Conservation (phyloP, 2,888 invertebrate genomes). For the Andrena dorsata region DNA sequence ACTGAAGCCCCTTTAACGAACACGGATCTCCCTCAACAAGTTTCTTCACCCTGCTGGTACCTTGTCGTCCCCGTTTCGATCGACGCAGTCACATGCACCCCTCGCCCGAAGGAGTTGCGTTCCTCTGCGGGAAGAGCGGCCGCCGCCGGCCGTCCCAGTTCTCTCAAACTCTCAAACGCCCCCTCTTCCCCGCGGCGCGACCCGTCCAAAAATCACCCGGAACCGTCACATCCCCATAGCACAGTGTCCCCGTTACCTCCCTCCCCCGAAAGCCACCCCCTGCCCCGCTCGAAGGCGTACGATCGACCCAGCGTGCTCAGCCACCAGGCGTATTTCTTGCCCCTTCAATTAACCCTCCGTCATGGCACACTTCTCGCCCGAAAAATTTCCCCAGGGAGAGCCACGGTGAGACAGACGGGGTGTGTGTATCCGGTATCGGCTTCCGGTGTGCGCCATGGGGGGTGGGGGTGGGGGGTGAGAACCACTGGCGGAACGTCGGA, state of each 20-base stretch:
- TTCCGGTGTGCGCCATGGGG: neutral
- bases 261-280: neutral
- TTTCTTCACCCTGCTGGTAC: neutral
- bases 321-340: constrained; percentile 23
- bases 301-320: constrained; percentile 8
- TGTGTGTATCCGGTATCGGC: constrained; percentile 1
- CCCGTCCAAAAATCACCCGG: constrained; percentile 19
- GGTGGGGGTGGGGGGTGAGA: too few species aligned
- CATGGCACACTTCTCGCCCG: constrained; percentile 41
- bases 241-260: constrained; percentile 20
- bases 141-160: neutral
- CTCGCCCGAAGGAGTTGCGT: neutral
- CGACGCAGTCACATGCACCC: neutral
- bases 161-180: neutral
- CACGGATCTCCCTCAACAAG: neutral
- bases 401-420: neutral
- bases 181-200: neutral
- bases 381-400: constrained; percentile 60
- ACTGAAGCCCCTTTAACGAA: neutral
- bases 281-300: neutral
- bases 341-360: constrained; percentile 51
- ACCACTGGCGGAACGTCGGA: constrained; percentile 48
- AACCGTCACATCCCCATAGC: constrained; percentile 24
- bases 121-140: neutral
- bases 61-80: neutral